phyloP scores from a whole-genome alignment of 2,888 invertebrate species.

The Zeuzera pyrina region DNA sequence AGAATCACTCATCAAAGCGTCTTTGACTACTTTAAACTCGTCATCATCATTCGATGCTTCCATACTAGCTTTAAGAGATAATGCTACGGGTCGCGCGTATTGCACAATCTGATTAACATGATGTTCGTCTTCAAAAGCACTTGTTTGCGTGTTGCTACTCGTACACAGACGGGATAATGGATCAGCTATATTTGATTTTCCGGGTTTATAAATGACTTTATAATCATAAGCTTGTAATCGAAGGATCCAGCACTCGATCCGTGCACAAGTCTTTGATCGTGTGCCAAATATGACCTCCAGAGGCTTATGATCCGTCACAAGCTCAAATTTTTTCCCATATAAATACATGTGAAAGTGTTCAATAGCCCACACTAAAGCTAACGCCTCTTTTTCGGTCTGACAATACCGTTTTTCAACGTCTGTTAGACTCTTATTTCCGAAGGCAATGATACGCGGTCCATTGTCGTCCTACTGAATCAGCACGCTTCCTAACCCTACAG shows the following conservation, averaged over 20 bases:
- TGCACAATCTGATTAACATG: conserved; percentile 10
- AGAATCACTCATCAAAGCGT: neutral
- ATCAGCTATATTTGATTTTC: conserved; percentile 15
- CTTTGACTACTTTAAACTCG: conserved; percentile 1
- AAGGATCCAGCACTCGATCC: conserved; percentile 23
- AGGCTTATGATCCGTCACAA: no score
- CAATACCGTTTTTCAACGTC: conserved; percentile 18
- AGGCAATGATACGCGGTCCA: conserved; percentile 9
- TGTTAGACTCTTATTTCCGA: conserved; percentile 4
- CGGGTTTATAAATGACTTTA: conserved; percentile 17
- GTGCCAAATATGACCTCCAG: conserved; percentile 22
- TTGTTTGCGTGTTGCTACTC: neutral
- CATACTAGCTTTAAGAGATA: no score
- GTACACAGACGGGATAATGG: conserved; percentile 5
- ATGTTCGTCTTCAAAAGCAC: conserved; percentile 3
- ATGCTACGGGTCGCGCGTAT: neutral
- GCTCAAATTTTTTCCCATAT: conserved; percentile 5
- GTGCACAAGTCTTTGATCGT: conserved; percentile 19
- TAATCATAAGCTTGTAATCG: conserved; percentile 17
- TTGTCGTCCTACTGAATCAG: conserved; percentile 6
- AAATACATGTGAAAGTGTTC: conserved; percentile 8
- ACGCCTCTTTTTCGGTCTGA: no score
- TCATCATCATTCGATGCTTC: no score
- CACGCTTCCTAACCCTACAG: conserved; percentile 16
- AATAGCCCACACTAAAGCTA: conserved; percentile 8